Percentiles rank a stretch among this genome's conserved stretches.
These are phyloP conservation scores for Potorous gilbertii DNA, from an alignment of 2,797 vertebrate species.

Conservation along the genomic window DNA sequence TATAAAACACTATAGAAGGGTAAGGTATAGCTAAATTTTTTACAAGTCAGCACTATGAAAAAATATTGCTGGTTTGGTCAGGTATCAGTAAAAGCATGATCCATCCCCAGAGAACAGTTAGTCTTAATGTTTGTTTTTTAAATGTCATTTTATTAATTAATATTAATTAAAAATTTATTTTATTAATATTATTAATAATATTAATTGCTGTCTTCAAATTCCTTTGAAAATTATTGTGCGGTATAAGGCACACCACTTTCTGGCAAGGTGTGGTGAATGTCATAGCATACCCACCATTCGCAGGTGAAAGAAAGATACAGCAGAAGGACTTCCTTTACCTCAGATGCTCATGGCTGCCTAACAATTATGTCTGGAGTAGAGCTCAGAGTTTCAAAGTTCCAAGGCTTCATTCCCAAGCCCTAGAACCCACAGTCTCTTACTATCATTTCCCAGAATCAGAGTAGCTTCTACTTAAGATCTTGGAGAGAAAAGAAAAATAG, in stretches of 20 bases:
- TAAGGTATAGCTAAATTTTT: neutral
- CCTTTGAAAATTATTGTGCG: conserved; percentile 54
- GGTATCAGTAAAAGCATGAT: neutral
- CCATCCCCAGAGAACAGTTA: neutral
- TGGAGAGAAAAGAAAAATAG: conserved; percentile 17
- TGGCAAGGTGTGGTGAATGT: neutral
- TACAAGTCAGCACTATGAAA: neutral
- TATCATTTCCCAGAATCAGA: neutral
- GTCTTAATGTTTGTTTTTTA: neutral
- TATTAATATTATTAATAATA: no score
- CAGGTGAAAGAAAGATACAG: neutral
- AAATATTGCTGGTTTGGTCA: neutral
- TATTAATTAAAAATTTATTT: no score
- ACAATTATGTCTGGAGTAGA: neutral
- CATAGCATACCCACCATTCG: neutral
- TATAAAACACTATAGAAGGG: neutral
- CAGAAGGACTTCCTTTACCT: conserved; percentile 17
- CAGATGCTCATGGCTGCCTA: neutral
- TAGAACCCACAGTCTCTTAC: neutral
- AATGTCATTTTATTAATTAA: conserved; percentile 25
- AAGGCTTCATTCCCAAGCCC: conserved; percentile 31
- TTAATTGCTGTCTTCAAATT: conserved; percentile 49
- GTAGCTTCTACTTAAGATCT: neutral
- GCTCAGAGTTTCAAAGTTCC: neutral
- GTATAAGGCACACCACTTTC: conserved; percentile 44